A percentile compares a stretch with the other conserved stretches of the same genome.
These are phyloP conservation scores for Lepus americanus DNA, from an alignment of 2,113 vertebrate species.

Conservation along the genomic window DNA sequence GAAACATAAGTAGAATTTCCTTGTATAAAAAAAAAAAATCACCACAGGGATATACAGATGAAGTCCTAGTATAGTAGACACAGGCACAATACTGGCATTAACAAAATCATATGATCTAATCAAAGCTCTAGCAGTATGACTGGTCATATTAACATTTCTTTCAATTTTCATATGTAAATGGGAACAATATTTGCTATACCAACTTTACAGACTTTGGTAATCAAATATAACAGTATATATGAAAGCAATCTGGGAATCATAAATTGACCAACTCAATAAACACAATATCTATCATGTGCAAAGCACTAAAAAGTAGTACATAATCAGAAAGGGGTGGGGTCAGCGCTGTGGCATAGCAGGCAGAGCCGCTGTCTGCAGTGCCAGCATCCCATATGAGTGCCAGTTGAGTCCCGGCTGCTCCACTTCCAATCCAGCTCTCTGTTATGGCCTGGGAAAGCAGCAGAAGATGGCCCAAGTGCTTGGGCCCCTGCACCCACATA, in stretches of 20 bases:
- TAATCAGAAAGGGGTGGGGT: conserved; percentile 10
- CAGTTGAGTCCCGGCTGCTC: no score
- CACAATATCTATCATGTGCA: neutral
- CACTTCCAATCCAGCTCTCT: no score
- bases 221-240: conserved; percentile 50
- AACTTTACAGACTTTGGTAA: conserved; percentile 45
- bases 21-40: conserved; percentile 50
- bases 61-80: neutral
- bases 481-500: no score
- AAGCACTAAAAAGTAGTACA: conserved; percentile 13
- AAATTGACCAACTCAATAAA: conserved; percentile 15
- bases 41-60: neutral
- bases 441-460: no score
- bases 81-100: neutral
- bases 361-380: no score
- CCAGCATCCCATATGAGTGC: no score
- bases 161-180: conserved; percentile 44
- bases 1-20: conserved; percentile 56
- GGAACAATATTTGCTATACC: neutral
- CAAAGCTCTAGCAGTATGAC: conserved; percentile 31
- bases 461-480: no score
- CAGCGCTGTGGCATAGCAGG: no score
- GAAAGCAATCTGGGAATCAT: conserved; percentile 44
- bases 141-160: conserved; percentile 11
- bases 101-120: conserved; percentile 49